Conservation (phyloP, 1,140 invertebrate species). For the Drosophila sulfurigaster region DNA sequence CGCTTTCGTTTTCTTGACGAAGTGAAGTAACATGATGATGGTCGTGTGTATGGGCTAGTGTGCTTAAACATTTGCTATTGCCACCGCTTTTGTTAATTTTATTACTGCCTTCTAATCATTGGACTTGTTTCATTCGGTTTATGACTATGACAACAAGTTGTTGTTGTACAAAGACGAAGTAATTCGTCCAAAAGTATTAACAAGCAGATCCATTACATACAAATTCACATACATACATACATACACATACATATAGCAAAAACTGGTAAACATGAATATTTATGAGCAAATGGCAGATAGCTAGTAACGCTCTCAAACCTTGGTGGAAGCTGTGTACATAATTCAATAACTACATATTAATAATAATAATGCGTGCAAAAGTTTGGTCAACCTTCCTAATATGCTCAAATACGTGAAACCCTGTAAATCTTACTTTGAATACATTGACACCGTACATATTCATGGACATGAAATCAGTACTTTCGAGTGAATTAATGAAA, state of each 20-base stretch:
- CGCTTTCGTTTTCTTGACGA: constrained; percentile 13
- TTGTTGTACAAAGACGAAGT: constrained; percentile 47
- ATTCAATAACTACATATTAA: no score
- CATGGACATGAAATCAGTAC: no score
- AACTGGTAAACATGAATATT: neutral
- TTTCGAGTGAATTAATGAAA: no score
- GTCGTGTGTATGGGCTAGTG: neutral
- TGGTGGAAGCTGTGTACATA: no score
- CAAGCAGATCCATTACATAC: constrained; percentile 14
- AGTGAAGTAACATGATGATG: neutral
- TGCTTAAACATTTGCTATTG: neutral
- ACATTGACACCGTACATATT: no score
- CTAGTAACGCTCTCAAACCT: no score
- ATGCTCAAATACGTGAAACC: no score
- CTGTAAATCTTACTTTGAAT: no score
- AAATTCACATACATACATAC: neutral
- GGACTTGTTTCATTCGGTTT: constrained; percentile 10
- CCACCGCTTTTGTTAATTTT: constrained; percentile 6
- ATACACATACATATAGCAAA: neutral
- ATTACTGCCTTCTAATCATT: constrained; percentile 5
- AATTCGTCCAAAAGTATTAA: constrained; percentile 65
- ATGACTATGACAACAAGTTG: constrained; percentile 47
- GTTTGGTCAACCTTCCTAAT: no score
- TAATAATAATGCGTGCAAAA: no score
- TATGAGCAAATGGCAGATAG: neutral